A percentile compares a stretch with the other conserved stretches of the same genome.
Evolutionary conservation across 2,888 invertebrate species (phyloP).

Genomic region (Drosophila austrosaltans): DNA sequence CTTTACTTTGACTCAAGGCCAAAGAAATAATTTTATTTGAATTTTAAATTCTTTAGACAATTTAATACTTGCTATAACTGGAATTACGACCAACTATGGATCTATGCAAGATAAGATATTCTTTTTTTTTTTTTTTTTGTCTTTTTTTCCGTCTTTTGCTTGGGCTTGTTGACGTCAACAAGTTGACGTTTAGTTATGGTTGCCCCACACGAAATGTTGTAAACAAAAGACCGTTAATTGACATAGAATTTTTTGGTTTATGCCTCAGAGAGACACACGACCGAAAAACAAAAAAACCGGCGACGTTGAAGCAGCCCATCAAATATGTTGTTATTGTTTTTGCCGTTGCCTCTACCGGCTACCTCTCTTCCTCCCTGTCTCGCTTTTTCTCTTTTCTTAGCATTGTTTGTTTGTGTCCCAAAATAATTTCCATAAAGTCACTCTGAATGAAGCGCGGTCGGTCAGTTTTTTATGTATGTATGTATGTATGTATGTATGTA

Average conservation of each 20-base stretch:
- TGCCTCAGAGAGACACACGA: constrained; percentile 13
- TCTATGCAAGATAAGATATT: too few species aligned
- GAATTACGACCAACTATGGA: too few species aligned
- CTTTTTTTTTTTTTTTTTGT: not conserved
- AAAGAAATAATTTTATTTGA: too few species aligned
- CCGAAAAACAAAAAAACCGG: constrained; percentile 7
- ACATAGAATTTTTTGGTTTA: constrained; percentile 70
- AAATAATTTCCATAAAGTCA: constrained; percentile 66
- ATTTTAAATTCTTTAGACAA: too few species aligned
- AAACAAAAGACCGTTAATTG: constrained; percentile 80
- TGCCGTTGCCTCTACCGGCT: not conserved
- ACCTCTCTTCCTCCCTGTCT: not conserved
- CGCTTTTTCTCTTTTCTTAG: not conserved
- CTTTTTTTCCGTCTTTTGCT: not conserved
- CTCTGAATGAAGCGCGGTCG: constrained; percentile 50
- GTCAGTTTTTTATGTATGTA: constrained; percentile 18
- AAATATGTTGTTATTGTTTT: too few species aligned
- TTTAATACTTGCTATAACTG: too few species aligned
- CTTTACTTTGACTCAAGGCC: not conserved
- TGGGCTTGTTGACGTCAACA: constrained; percentile 7
- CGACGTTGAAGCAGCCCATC: too few species aligned
- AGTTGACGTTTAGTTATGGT: constrained; percentile 1
- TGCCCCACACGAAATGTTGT: constrained; percentile 36
- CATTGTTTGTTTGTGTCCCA: not conserved
- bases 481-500: constrained; percentile 2